These are phyloP conservation scores for Propsilocerus akamusi DNA, from an alignment of 1,140 invertebrate species.

Conservation along the genomic window DNA sequence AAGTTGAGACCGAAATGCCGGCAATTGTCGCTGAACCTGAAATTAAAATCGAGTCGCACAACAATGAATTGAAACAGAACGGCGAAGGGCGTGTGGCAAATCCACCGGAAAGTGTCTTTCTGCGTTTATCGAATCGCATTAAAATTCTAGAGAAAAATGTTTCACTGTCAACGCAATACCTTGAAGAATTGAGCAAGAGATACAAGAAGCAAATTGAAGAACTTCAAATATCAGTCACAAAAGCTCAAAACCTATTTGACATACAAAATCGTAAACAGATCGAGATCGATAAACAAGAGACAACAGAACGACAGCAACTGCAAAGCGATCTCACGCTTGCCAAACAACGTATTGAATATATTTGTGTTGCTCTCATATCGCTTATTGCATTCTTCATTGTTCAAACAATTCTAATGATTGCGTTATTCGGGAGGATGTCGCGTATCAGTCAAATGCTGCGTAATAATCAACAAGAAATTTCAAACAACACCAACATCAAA, in stretches of 20 bases:
- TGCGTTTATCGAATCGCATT: conserved; percentile 86
- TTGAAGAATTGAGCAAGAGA: conserved; percentile 82
- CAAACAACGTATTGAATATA: neutral
- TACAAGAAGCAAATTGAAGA: conserved; percentile 96
- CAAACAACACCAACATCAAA: too few relatives aligned
- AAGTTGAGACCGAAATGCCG: neutral
- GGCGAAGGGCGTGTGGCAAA: conserved; percentile 26
- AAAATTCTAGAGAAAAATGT: conserved; percentile 93
- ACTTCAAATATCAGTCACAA: conserved; percentile 69
- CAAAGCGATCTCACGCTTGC: neutral
- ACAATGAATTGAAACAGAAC: conserved; percentile 10
- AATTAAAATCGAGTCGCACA: conserved; percentile 5
- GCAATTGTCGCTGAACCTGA: neutral
- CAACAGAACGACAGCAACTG: neutral
- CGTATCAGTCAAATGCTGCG: neutral
- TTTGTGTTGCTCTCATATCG: neutral
- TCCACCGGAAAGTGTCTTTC: conserved; percentile 84
- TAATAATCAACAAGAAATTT: neutral
- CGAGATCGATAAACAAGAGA: conserved; percentile 32
- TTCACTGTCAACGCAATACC: conserved; percentile 84
- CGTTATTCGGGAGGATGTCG: neutral
- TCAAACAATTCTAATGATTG: neutral
- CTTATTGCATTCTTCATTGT: neutral
- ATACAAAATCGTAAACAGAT: conserved; percentile 51
- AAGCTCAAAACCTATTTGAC: conserved; percentile 52